Conservation (phyloP, 1,140 invertebrate genomes). For the Eupristina koningsbergeri region DNA sequence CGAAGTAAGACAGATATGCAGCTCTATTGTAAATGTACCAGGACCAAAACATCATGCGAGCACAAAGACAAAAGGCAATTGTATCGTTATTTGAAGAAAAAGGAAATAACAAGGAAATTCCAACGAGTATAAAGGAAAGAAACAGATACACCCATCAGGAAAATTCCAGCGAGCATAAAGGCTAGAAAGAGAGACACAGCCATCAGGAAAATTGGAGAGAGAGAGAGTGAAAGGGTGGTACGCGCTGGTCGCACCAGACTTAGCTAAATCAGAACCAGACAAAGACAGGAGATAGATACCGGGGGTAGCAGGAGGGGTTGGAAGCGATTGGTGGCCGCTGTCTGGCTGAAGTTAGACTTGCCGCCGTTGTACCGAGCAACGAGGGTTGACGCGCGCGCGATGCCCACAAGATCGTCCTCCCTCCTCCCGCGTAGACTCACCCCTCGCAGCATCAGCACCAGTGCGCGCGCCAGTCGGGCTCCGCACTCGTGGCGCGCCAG, state of each 20-base stretch:
- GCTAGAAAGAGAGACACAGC: background rate
- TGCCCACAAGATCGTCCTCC: constrained; percentile 12
- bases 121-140: background rate
- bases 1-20: background rate
- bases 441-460: background rate
- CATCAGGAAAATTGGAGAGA: background rate
- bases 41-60: background rate
- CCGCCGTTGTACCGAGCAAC: background rate
- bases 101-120: background rate
- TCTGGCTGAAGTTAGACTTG: constrained; percentile 9
- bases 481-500: constrained; percentile 8
- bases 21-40: background rate
- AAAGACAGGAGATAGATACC: background rate
- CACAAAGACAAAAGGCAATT: background rate
- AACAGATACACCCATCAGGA: background rate
- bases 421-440: background rate
- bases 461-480: constrained; percentile 43
- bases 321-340: constrained; percentile 25
- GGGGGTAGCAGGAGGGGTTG: background rate
- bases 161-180: background rate
- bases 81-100: background rate
- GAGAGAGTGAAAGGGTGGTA: background rate
- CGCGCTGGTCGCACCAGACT: background rate
- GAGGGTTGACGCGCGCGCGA: constrained; percentile 8
- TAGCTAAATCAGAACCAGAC: background rate